Evolutionary conservation across 2,113 vertebrate genomes (phyloP).

Genomic region (Bufo gargarizans): DNA sequence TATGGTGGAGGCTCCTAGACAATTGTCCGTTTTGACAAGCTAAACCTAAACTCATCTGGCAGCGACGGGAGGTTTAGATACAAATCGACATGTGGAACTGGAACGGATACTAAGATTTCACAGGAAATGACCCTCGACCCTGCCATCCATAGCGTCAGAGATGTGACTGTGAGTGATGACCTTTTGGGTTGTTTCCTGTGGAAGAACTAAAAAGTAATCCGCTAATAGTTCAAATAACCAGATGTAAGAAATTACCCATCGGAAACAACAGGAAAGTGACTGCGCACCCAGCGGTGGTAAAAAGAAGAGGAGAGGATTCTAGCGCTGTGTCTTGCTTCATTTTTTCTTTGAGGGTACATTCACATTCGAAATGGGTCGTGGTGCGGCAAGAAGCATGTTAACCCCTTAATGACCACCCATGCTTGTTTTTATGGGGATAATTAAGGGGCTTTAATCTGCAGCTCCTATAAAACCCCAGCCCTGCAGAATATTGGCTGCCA

Average conservation of each 20-base stretch:
- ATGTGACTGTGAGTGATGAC: constrained; percentile 9
- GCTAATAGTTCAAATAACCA: neutral
- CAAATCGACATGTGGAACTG: neutral
- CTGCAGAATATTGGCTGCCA: no score
- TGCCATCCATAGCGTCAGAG: neutral
- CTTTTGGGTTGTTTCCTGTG: neutral
- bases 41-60: neutral
- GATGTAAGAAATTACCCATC: neutral
- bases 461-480: no score
- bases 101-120: neutral
- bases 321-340: neutral
- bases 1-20: neutral
- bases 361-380: no score
- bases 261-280: neutral
- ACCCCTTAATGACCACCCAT: no score
- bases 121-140: constrained; percentile 24
- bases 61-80: neutral
- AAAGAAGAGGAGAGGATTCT: neutral
- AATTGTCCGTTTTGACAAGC: neutral
- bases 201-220: neutral
- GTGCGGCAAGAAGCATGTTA: no score
- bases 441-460: no score
- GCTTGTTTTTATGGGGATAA: no score
- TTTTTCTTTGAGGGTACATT: no score
- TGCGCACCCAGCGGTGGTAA: neutral